Evolutionary conservation across 92 coral and sea anemone genomes (phyloP).

Genomic region (Parazoanthus atlanticus): DNA sequence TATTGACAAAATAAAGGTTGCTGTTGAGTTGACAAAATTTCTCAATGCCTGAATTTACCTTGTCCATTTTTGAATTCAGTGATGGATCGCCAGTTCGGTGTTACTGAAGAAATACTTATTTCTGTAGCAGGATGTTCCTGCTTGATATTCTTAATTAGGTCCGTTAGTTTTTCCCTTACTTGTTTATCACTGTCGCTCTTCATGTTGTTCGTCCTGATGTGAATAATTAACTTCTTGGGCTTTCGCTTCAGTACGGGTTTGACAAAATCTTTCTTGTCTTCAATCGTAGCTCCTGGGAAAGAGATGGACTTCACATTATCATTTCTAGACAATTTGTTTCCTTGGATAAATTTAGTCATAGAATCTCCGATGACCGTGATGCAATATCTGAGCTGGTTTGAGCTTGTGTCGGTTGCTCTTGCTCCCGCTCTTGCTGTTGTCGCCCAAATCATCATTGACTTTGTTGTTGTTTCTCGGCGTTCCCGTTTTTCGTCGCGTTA

Average conservation of each 20-base stretch:
- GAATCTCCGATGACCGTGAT: neutral
- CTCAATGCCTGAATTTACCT: neutral
- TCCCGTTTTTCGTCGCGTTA: neutral
- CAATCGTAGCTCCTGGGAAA: constrained; percentile 2
- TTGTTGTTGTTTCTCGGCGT: neutral
- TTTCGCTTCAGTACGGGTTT: neutral
- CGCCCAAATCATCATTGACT: too few species aligned
- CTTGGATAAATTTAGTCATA: constrained; percentile 5
- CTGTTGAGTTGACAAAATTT: neutral
- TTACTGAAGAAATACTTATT: neutral
- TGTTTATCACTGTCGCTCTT: neutral
- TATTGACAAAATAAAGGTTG: neutral
- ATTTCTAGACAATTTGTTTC: neutral
- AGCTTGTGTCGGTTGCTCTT: neutral
- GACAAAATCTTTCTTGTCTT: neutral
- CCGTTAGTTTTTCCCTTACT: neutral
- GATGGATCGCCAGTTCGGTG: neutral
- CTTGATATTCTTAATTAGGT: neutral
- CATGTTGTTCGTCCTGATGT: neutral
- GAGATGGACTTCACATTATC: neutral
- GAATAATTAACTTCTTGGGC: neutral
- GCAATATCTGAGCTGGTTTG: neutral
- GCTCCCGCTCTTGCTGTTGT: constrained; percentile 10
- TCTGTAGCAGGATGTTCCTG: neutral
- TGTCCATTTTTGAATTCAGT: neutral